phyloP scores from a whole-genome alignment of 1,140 invertebrate genomes.

The Mizuhopecten yessoensis region DNA sequence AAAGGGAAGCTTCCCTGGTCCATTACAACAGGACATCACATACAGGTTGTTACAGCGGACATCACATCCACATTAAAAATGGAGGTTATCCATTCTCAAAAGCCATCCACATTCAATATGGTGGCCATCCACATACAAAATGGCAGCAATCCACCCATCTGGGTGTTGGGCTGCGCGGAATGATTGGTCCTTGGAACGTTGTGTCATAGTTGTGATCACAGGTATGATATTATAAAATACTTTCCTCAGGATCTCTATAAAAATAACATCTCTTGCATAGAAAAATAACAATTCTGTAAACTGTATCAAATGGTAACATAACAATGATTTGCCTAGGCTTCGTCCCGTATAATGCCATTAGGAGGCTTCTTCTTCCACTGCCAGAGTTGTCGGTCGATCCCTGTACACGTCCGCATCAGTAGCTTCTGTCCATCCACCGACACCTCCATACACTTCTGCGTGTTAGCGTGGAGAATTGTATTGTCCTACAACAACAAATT shows the following conservation, averaged over 20 bases:
- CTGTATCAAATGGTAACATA: background rate
- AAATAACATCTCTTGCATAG: constrained; percentile 39
- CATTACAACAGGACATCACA: background rate
- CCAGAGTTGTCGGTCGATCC: constrained; percentile 93
- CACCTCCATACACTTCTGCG: constrained; percentile 94
- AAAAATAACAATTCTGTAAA: constrained; percentile 31
- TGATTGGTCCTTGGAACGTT: constrained; percentile 11
- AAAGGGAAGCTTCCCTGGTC: background rate
- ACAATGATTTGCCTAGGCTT: background rate
- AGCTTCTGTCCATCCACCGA: constrained; percentile 88
- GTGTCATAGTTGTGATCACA: constrained; percentile 7
- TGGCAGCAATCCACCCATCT: background rate
- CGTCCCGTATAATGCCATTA: constrained; percentile 52
- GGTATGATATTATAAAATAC: constrained; percentile 17
- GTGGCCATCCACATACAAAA: background rate
- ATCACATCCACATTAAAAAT: constrained; percentile 27
- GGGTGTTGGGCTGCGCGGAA: background rate
- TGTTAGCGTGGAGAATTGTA: constrained; percentile 95
- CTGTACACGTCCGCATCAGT: constrained; percentile 90
- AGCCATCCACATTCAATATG: background rate
- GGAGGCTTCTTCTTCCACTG: constrained; percentile 93
- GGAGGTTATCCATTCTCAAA: background rate
- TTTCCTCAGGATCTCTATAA: constrained; percentile 19
- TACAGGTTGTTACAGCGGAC: background rate
- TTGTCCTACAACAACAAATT: constrained; percentile 87